Base-by-base conservation (phyloP, 2,797 vertebrate species). In the Perodicticus potto region DNA sequence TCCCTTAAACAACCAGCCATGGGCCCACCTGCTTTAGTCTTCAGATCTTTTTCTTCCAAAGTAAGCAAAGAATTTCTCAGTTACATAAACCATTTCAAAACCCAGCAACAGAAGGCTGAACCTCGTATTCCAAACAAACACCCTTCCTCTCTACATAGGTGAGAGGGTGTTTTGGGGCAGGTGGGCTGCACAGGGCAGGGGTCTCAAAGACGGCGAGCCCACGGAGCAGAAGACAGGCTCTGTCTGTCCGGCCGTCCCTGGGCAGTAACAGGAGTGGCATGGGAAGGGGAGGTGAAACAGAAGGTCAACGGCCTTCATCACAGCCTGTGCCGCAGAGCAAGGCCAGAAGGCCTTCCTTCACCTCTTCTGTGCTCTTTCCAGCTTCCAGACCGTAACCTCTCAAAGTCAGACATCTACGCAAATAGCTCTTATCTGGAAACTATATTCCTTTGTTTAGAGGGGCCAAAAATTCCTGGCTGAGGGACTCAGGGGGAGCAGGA, bases 91-190 rank as follows among this genome's bases (percentile, higher is more conserved):
- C 63, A 25, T 20, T 59, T 86, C 70, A 37, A 69, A 89, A 65
- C 27, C 17, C 9, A 0, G 65, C 67, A 45, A 10, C 16, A 1
- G 20, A 53, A 67, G 73, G 40, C 34, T 37, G 61, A 72, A 80
- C 55, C 3, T 3, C 0, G 22, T 6, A 11, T 20, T 37, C 59
- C 57, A 7, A 49, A 14, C 20, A 65, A 19, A 65, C 0, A 4
- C 2, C 55, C 25, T n/a, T 65, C 37, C 29, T 27, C 63, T 40
- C 25, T 4, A 14, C n/a, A 1, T 2, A 16, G 16, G 25, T 3
- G 5, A 19, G 0, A 40, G 20, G 13, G 49, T n/a, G 0, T 17
- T 63, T 59, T 1, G 1, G 0, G 11, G 37, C 3, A 5, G 19
- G 29, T 0, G n/a, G 63, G 40, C 29, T 3, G 4, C 25, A 6